Base-by-base conservation (phyloP, 2,113 vertebrate species). In the Etheostoma cragini region DNA sequence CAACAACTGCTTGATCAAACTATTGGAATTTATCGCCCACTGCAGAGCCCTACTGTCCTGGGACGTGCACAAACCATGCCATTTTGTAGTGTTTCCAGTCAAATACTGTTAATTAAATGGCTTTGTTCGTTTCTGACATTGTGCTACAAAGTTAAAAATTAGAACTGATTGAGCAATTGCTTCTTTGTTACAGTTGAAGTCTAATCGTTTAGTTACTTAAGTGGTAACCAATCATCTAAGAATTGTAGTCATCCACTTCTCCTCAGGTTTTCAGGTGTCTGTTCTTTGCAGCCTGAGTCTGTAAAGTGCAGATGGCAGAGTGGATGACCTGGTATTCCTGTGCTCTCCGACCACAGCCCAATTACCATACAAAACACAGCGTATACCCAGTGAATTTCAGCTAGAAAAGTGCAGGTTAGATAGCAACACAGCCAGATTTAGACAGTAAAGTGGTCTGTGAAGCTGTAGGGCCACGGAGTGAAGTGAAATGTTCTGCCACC, bases 381-480 rank as follows among this genome's bases (percentile, higher is more conserved):
- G 81, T 57, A 71, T 21, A 57, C 33, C 66, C 57, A 21, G 74
- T 19, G 64, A 81, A 62, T 14, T 83, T 46, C 35, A 73, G 58
- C 24, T 79, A 3, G 24, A 73, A 62, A 78, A 79, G 73, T n/a
- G 30, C 54, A 87, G 76, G 70, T 78, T 84, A 86, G 72, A 81
- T 58, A 72, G 75, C 83, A 90, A 76, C 76, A 72, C 82, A 65
- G 82, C 64, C 86, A 78, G 35, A 88, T 87, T 89, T 91, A 89
- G 86, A 85, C 50, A 30, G 54, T 45, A 33, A 76, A 78, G 82
- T 85, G 86, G 86, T 86, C 81, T 65, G 87, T 26, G 52, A 58
- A 76, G 62, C 71, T 57, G 66, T 26, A 72, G 50, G 60, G 50
- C 69, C 33, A 75, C 42, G 38, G 74, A 78, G 57, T 70, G 70